Percentiles rank a stretch among this genome's conserved stretches.
Conservation (phyloP, 2,888 invertebrate genomes). For the Venustoraphidia nigricollis region DNA sequence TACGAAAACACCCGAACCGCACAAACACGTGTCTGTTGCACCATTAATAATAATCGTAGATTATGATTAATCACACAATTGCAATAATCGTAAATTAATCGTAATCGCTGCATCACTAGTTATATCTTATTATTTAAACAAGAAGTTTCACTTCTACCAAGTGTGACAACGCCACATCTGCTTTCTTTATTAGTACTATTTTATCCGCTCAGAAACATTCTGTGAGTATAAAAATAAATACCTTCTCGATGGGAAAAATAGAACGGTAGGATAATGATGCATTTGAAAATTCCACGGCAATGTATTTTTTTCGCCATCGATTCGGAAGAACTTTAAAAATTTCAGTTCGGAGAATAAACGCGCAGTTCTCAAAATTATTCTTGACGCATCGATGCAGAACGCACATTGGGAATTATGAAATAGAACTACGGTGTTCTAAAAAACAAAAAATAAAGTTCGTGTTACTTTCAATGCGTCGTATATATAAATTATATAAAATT, state of each 20-base stretch:
- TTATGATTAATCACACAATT: too few relatives aligned
- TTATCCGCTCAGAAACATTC: not conserved
- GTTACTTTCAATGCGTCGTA: too few relatives aligned
- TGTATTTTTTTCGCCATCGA: conserved; percentile 74
- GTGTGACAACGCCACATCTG: too few relatives aligned
- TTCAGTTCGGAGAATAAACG: conserved; percentile 39
- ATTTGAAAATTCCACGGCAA: conserved; percentile 77
- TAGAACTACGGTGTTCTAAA: conserved; percentile 58
- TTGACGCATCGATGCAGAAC: conserved; percentile 55
- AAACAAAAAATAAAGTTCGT: conserved; percentile 13
- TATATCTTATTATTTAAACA: too few relatives aligned
- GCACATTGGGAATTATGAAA: conserved; percentile 67
- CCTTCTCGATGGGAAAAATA: conserved; percentile 64
- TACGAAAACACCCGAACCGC: too few relatives aligned
- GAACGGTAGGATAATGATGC: conserved; percentile 60
- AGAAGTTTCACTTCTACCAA: too few relatives aligned
- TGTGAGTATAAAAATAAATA: conserved; percentile 18
- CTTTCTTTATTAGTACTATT: not conserved
- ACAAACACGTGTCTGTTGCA: too few relatives aligned
- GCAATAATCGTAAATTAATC: too few relatives aligned
- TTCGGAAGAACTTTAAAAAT: conserved; percentile 42
- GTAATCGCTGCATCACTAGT: too few relatives aligned
- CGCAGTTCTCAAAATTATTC: conserved; percentile 50
- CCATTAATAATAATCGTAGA: too few relatives aligned
- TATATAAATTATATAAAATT: too few relatives aligned